Base-by-base conservation (phyloP, 2,888 invertebrate species). In the Miltochrista miniata region DNA sequence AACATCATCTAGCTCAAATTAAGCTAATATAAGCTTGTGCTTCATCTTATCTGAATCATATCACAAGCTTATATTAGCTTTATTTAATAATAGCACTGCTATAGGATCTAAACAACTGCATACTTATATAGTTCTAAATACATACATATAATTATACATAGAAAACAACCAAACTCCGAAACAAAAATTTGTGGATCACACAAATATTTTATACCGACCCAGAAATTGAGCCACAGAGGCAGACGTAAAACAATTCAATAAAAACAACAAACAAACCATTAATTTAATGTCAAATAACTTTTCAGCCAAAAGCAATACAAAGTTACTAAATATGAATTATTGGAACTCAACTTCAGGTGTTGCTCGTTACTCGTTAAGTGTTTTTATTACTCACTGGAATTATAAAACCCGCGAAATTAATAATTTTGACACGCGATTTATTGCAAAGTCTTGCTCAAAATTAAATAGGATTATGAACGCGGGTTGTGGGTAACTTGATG, bases 281-380 rank as follows among this genome's bases (percentile, higher is more conserved):
- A 33, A 43, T 34, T 37, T 29, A 13, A 35, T 45, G 50, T 39
- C 51, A 64, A 49, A 47, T n/a, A 38, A 36, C 37, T 15, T 12
- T 41, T 45, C 35, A 38, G 18, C 43, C 44, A 31, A 45, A 48
- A 54, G n/a, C 46, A 44, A 37, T 45, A 40, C 41, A 37, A 45
- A 42, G 41, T 24, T 4, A 24, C 14, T 14, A n/a, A n/a, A 18
- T n/a, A 42, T 51, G 48, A 49, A 50, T 39, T 50, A 56, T 29
- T 35, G 39, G 13, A 33, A 65, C 40, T 58, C 49, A 53, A 51
- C 30, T 11, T 11, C 66, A 64, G 67, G 63, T 66, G 63, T 46
- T 45, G 12, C 48, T 37, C 37, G 29, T 39, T 45, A 12, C 48
- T 37, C 37, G 29, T 39, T 9, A 10, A 41, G 51, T 24, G 37